A percentile compares a stretch with the other conserved stretches of the same genome.
Conservation (phyloP, 2,797 vertebrate genomes). For the Craterocephalus amniculus region DNA sequence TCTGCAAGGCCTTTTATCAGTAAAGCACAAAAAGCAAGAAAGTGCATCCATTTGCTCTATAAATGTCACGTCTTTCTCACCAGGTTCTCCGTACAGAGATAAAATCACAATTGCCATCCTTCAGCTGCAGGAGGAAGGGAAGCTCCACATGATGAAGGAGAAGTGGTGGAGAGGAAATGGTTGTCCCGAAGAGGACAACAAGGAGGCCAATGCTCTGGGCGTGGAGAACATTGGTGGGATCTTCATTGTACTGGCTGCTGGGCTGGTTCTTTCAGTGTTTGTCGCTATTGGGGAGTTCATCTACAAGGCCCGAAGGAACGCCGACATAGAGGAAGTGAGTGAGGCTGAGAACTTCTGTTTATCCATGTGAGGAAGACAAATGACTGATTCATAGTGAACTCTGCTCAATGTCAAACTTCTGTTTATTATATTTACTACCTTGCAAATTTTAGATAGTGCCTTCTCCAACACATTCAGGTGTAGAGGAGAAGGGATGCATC, state of each 20-base stretch:
- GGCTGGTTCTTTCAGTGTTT: constrained; percentile 96
- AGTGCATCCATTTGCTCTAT: not conserved
- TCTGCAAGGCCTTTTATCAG: not conserved
- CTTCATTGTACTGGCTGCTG: constrained; percentile 97
- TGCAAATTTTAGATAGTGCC: too few species aligned
- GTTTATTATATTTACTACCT: too few species aligned
- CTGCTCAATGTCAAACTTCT: too few species aligned
- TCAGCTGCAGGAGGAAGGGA: constrained; percentile 97
- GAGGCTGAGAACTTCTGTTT: constrained; percentile 7
- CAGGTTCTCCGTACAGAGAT: constrained; percentile 93
- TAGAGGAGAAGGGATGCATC: too few species aligned
- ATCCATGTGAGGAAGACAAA: constrained; percentile 1
- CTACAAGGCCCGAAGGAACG: constrained; percentile 94
- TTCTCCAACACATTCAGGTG: too few species aligned
- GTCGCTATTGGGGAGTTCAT: constrained; percentile 98
- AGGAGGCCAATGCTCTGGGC: constrained; percentile 95
- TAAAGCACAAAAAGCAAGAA: not conserved
- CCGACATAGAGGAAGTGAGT: constrained; percentile 94
- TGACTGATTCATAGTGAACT: constrained; percentile 1
- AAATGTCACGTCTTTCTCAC: not conserved
- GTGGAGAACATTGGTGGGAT: constrained; percentile 98
- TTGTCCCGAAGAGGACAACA: constrained; percentile 96
- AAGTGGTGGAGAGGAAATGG: constrained; percentile 99
- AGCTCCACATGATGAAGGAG: constrained; percentile 99
- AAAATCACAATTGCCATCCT: constrained; percentile 98